A percentile compares a stretch with the other conserved stretches of the same genome.
Evolutionary conservation across 2,113 vertebrate genomes (phyloP).

Genomic region (Haemorhous mexicanus): DNA sequence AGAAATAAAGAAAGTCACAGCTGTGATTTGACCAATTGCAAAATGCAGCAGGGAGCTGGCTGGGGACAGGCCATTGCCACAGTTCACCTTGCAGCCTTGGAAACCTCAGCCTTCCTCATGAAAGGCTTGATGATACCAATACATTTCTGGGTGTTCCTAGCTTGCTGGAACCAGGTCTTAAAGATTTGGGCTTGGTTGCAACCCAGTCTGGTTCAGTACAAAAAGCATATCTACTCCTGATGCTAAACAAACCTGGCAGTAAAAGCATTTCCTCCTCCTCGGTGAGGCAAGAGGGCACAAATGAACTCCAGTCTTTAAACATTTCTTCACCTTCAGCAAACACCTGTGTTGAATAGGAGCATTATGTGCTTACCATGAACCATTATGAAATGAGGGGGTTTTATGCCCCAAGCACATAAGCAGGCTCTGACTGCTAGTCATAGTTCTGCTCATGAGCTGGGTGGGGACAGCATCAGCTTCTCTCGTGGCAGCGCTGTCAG

Average conservation of each 20-base stretch:
- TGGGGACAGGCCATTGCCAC: background rate
- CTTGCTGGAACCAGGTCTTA: background rate
- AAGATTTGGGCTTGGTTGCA: background rate
- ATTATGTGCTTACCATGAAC: background rate
- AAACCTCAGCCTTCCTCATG: background rate
- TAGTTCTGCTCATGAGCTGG: background rate
- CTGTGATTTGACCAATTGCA: background rate
- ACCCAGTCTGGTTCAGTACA: background rate
- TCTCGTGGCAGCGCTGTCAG: background rate
- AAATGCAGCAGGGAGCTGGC: background rate
- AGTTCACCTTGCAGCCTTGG: background rate
- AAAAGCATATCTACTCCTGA: background rate
- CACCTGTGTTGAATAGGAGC: rapidly evolving
- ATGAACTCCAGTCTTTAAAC: background rate
- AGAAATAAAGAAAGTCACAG: background rate
- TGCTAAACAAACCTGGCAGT: background rate
- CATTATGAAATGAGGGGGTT: background rate
- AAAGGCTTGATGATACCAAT: background rate
- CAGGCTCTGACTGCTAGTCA: background rate
- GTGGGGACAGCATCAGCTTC: background rate
- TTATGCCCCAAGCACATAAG: background rate
- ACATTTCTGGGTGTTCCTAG: background rate
- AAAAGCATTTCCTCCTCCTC: background rate
- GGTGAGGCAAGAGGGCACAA: background rate
- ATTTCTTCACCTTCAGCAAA: background rate